Base-by-base conservation (phyloP, 2,888 invertebrate species). In the Dermolepida albohirtum region DNA sequence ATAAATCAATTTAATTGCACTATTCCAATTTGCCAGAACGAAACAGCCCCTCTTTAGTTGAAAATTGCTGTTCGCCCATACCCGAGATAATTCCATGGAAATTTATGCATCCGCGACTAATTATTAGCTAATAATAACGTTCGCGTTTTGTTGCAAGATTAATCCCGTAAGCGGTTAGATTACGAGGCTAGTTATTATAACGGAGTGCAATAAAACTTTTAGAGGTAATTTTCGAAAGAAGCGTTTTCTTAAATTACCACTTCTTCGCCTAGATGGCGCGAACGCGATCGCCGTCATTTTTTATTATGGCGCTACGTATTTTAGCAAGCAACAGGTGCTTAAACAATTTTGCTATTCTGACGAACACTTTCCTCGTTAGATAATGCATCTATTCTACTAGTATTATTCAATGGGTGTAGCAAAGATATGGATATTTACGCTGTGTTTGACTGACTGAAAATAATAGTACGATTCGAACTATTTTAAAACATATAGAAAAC, bases 101-200 rank as follows among this genome's bases (percentile, higher is more conserved):
- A 54, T 54, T 54, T 54, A 54, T 54, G 54, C 54, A 14, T 54
- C 54, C 54, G 54, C 54, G 40, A 54, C 54, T 54, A 54, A 54
- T 54, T 54, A 54, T 54, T 54, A 54, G 54, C 54, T 54, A 54
- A 40, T 54, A 54, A 54, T 54, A 54, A 54, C 54, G 40, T 54
- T 54, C 54, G 54, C 17, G 41, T 54, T 54, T 54, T 54, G 54
- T 54, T 54, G 54, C 54, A 17, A 54, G 54, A 54, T 54, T 54
- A 54, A 54, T 54, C 54, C 40, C 54, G 5, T 54, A 54, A 54
- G 54, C 39, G 54, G 40, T 54, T 54, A 54, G 41, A 54, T 39
- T 54, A 39, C 52, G 52, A 10, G 16, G 52, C 14, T 14, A 22
- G 52, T 54, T 51, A 51, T 51, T 51, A 27, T 34, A 12, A 2